Percentiles rank a stretch among this genome's conserved stretches.
Conservation (phyloP, 2,888 invertebrate species). For the Apeira syringaria region DNA sequence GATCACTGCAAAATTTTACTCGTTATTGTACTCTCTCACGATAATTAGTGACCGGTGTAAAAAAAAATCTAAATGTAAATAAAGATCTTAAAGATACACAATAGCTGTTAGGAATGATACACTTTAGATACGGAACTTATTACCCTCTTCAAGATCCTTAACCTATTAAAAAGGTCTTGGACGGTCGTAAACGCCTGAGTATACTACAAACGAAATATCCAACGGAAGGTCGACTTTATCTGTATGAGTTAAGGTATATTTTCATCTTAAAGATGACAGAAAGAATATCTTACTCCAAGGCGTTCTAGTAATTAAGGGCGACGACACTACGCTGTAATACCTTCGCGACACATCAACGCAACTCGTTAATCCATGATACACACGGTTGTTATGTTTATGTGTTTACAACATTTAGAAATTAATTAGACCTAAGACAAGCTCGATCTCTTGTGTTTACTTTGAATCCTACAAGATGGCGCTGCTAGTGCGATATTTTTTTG, state of each 20-base stretch:
- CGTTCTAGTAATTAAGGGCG: constrained; percentile 34
- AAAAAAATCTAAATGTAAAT: background rate
- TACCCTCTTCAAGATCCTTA: constrained; percentile 22
- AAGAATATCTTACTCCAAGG: constrained; percentile 29
- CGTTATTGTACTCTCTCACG: too few species aligned
- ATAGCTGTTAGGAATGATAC: constrained; percentile 21
- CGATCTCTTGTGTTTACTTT: too few species aligned
- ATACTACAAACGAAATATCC: constrained; percentile 3
- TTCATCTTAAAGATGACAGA: constrained; percentile 9
- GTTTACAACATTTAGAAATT: background rate
- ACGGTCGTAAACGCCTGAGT: constrained; percentile 25
- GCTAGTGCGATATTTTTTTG: too few species aligned
- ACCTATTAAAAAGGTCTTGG: constrained; percentile 26
- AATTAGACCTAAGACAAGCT: too few species aligned
- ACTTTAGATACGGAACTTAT: constrained; percentile 27
- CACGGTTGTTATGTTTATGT: constrained; percentile 5
- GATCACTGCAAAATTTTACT: too few species aligned
- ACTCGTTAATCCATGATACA: constrained; percentile 38
- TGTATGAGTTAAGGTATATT: constrained; percentile 10
- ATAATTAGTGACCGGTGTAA: too few species aligned
- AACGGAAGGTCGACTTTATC: constrained; percentile 19
- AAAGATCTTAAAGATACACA: constrained; percentile 5
- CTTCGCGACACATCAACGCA: constrained; percentile 39
- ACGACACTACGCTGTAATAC: constrained; percentile 39
- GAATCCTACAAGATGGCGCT: too few species aligned